These are phyloP conservation scores for Sylvicapra grimmia DNA, from an alignment of 2,113 vertebrate species.

Conservation along the genomic window DNA sequence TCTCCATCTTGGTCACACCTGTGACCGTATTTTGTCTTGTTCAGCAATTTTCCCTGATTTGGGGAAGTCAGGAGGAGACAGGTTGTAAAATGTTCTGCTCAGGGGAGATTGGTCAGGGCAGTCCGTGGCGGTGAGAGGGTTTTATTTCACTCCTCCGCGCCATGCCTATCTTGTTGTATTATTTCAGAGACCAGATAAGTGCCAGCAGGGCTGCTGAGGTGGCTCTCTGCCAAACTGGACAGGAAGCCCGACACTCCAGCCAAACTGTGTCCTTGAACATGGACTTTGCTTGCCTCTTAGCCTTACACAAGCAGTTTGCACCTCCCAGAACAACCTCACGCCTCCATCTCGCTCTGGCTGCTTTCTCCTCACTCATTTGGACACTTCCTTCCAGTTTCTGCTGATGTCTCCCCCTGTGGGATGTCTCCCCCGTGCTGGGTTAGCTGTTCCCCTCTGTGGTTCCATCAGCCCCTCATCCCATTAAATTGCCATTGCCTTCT, in stretches of 20 bases:
- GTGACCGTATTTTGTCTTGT: accelerated
- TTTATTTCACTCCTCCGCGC: accelerated
- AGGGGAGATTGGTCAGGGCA: not conserved
- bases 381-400: not conserved
- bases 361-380: not conserved
- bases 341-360: accelerated
- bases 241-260: not conserved
- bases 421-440: not conserved
- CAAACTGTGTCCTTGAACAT: not conserved
- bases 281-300: not conserved
- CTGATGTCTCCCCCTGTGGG: accelerated
- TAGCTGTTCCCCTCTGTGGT: accelerated
- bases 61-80: not conserved
- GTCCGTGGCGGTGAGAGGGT: accelerated
- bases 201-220: not conserved
- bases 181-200: not conserved
- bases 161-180: accelerated
- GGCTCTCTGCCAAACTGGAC: not conserved
- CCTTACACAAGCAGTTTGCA: not conserved
- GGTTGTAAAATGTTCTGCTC: not conserved
- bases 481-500: accelerated
- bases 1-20: accelerated
- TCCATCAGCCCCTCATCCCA: too few relatives aligned
- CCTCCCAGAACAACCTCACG: too few relatives aligned
- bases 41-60: not conserved